Evolutionary conservation across 1,140 invertebrate species (phyloP), one percentile per base, ranked within the genome.

Genomic region (Lordiphosa clarofinis): DNA sequence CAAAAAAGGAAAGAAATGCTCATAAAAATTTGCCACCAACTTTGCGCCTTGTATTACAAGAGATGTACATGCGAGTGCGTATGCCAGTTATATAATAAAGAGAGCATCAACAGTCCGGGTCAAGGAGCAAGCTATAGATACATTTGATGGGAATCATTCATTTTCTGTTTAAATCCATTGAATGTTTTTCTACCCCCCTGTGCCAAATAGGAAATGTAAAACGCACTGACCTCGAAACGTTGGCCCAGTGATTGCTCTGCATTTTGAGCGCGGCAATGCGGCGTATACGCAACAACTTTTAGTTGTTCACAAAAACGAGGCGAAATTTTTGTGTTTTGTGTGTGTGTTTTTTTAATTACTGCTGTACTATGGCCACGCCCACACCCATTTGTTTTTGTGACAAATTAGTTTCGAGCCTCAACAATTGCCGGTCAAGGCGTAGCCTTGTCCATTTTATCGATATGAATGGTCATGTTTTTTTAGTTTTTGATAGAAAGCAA

Each of bases 361-460:
- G 62, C 42, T 70, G 68, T 60, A 46, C 55, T 39, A 21, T 49
- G 33, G 12, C 63, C 39, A 53, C 53, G 52, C 33, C 65, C 33
- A 12, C 11, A 10, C 21, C 31, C 54, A 52, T 52, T 73, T 59
- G 56, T 56, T 48, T 72, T 64, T 68, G 72, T 46, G 76, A 81
- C 75, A 81, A 81, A 81, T 81, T 76, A 62, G 72, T 84, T 82
- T 76, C 55, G 50, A 44, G 48, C 60, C 48, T 31, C 50, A 12
- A 47, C 54, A 71, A 76, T 65, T 39, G 40, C 38, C 53, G 56
- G 61, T 47, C 46, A 39, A 55, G 55, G 48, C 60, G n/a, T 54
- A 57, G 48, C 31, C 64, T 44, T 40, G 44, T 42, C 59, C 11
- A 54, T 11, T 12, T 37, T 8, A 59, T 37, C 39, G 42, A 19